Evolutionary conservation across 2,797 vertebrate genomes (phyloP).

Genomic region (Sciaenops ocellatus): DNA sequence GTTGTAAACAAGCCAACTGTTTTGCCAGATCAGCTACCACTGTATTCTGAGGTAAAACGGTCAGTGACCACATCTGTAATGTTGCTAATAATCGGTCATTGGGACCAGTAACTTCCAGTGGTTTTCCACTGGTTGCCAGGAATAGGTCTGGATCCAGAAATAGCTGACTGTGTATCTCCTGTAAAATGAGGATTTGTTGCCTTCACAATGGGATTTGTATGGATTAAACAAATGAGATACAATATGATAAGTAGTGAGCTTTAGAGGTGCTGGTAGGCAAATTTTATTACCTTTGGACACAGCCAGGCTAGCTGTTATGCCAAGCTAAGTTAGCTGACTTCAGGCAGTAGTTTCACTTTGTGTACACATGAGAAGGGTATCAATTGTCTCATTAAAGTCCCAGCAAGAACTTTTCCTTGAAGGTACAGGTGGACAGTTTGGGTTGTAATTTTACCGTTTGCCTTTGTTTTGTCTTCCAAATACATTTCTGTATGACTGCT

Average conservation of each 20-base stretch:
- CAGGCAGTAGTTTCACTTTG: neutral
- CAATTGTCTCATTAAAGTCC: too few relatives aligned
- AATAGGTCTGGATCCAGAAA: neutral
- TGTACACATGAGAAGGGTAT: too few relatives aligned
- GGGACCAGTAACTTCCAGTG: neutral
- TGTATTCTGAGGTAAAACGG: neutral
- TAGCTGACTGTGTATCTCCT: too few relatives aligned
- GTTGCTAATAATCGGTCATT: neutral
- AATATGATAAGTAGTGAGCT: neutral
- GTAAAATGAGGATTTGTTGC: neutral
- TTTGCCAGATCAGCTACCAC: neutral
- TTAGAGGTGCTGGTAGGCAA: neutral
- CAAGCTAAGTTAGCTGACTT: neutral
- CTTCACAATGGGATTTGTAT: neutral
- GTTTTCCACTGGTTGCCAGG: neutral
- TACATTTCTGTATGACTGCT: too few relatives aligned
- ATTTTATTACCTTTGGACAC: neutral
- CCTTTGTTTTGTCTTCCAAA: neutral
- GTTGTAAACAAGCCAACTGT: neutral
- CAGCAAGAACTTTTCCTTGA: too few relatives aligned
- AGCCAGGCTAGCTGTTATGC: neutral
- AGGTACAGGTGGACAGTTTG: neutral
- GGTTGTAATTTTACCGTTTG: neutral
- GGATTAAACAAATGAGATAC: neutral
- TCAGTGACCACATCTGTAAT: neutral